phyloP scores from a whole-genome alignment of 1,140 invertebrate species.

The Microplitis demolitor region DNA sequence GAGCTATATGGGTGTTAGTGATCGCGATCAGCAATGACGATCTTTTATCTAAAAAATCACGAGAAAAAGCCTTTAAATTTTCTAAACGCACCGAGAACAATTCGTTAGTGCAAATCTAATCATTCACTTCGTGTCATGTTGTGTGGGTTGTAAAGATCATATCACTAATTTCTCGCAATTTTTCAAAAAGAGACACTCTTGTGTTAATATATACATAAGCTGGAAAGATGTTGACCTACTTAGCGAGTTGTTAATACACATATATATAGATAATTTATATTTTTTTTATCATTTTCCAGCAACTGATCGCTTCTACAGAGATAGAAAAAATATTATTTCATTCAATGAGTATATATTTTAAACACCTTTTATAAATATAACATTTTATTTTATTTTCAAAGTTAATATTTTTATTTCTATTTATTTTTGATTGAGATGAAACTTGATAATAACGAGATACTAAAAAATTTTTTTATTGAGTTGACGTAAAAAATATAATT shows the following conservation, averaged over 20 bases:
- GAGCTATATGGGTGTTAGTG: conserved; percentile 4
- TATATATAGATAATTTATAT: conserved; percentile 6
- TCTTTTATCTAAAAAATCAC: conserved; percentile 23
- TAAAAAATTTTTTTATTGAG: too few species aligned
- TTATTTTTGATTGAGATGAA: too few species aligned
- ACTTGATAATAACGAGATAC: too few species aligned
- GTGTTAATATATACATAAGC: not conserved
- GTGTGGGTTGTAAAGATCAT: conserved; percentile 27
- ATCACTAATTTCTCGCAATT: conserved; percentile 27
- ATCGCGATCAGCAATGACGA: conserved; percentile 23
- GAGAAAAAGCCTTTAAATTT: conserved; percentile 23
- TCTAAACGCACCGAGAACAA: conserved; percentile 4
- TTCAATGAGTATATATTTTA: too few species aligned
- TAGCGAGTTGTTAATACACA: not conserved
- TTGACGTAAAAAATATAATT: too few species aligned
- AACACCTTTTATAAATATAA: too few species aligned
- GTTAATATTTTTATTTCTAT: too few species aligned
- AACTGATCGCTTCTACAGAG: not conserved
- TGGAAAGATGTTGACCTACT: not conserved
- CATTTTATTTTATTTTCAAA: too few species aligned
- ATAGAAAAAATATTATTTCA: too few species aligned
- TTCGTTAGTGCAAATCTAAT: conserved; percentile 29
- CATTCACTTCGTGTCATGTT: conserved; percentile 25
- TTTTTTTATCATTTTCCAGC: not conserved
- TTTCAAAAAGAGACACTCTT: conserved; percentile 20